phyloP scores from a whole-genome alignment of 2,888 invertebrate species.

The Stenotaenia linearis region DNA sequence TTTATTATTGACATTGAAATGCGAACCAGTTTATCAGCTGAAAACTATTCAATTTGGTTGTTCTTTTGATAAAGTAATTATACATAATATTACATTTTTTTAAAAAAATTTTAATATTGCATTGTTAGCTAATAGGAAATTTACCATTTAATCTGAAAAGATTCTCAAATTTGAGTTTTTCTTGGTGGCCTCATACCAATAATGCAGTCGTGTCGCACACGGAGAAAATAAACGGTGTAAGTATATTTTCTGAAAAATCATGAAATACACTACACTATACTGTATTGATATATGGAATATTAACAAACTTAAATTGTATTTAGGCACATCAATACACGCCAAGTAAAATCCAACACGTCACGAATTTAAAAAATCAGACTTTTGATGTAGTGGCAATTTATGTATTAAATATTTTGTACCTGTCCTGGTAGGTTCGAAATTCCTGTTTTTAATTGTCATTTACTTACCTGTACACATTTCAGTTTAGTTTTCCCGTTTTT shows the following conservation, averaged over 20 bases:
- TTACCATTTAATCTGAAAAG: neutral
- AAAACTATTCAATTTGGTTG: neutral
- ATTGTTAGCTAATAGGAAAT: neutral
- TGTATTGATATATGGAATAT: too few species aligned
- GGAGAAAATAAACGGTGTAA: neutral
- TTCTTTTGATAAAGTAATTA: neutral
- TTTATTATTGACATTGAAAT: neutral
- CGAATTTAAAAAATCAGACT: neutral
- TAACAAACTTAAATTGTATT: too few species aligned
- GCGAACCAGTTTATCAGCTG: neutral
- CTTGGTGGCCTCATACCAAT: conserved; percentile 19
- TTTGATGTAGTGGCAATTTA: neutral
- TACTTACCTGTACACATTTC: neutral
- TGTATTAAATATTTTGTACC: neutral
- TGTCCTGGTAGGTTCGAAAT: neutral
- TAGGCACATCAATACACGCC: too few species aligned
- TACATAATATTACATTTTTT: neutral
- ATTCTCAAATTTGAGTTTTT: neutral
- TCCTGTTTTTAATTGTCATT: neutral
- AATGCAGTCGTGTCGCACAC: neutral
- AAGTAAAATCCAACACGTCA: too few species aligned
- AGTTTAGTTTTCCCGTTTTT: conserved; percentile 10
- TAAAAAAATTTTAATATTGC: neutral
- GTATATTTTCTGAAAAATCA: too few species aligned
- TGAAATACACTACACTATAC: too few species aligned